phyloP scores from a whole-genome alignment of 2,113 vertebrate species.

The Pao palembangensis region DNA sequence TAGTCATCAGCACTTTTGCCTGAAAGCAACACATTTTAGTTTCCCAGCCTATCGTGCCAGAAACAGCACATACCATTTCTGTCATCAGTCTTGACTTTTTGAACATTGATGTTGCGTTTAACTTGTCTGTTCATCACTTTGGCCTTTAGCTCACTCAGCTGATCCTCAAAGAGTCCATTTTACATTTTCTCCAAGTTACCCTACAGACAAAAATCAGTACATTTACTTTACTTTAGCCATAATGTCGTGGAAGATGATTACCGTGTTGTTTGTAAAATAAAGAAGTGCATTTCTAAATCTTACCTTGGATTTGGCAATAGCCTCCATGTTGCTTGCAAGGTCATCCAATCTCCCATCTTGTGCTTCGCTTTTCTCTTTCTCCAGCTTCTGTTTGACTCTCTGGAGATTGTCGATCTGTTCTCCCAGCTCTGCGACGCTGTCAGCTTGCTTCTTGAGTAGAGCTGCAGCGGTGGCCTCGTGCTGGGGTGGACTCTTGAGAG shows the following conservation, averaged over 20 bases:
- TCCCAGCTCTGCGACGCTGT: constrained; percentile 83
- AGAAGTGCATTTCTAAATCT: background rate
- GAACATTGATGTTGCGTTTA: constrained; percentile 78
- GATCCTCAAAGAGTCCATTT: constrained; percentile 87
- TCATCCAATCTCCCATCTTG: constrained; percentile 94
- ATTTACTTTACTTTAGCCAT: background rate
- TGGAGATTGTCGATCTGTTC: constrained; percentile 92
- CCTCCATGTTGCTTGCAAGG: constrained; percentile 83
- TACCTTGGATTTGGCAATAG: constrained; percentile 79
- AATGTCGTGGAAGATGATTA: constrained; percentile 1
- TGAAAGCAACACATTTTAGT: background rate
- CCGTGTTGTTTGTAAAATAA: background rate
- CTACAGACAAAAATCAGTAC: constrained; percentile 53
- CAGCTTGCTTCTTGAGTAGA: constrained; percentile 84
- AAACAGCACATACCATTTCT: constrained; percentile 59
- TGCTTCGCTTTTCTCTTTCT: constrained; percentile 93
- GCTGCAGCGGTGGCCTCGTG: constrained; percentile 82
- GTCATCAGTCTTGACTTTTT: constrained; percentile 81
- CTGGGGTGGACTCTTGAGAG: constrained; percentile 83
- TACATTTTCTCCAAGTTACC: constrained; percentile 86
- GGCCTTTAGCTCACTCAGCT: constrained; percentile 82
- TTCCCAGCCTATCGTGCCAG: background rate
- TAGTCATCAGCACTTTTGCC: background rate
- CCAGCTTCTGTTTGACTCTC: constrained; percentile 87
- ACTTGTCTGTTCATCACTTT: constrained; percentile 86